Percentiles rank a stretch among this genome's conserved stretches.
Evolutionary conservation across 1,140 invertebrate genomes (phyloP).

Genomic region (Conus ventricosus): DNA sequence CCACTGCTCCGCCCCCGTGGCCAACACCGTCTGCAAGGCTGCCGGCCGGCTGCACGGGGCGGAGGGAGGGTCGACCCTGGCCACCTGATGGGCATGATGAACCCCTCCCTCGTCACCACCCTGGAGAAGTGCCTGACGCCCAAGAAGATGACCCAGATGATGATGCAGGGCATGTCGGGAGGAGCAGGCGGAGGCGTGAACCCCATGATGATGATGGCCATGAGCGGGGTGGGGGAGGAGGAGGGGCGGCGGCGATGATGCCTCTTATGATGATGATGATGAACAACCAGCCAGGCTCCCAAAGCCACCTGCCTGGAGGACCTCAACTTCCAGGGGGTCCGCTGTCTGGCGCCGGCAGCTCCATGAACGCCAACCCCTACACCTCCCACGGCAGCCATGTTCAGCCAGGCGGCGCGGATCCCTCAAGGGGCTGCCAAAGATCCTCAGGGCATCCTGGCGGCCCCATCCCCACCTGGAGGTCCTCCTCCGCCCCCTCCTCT

Average conservation of each 20-base stretch:
- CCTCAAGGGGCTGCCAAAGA: too few relatives aligned
- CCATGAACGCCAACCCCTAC: too few relatives aligned
- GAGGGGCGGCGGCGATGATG: neutral
- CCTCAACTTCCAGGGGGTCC: too few relatives aligned
- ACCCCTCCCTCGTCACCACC: neutral
- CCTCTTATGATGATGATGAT: neutral
- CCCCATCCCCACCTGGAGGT: too few relatives aligned
- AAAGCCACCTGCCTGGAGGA: too few relatives aligned
- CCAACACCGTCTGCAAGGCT: neutral
- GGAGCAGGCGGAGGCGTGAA: neutral
- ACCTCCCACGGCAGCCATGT: too few relatives aligned
- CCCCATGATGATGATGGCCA: neutral
- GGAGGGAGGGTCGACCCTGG: neutral
- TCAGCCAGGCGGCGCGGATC: too few relatives aligned
- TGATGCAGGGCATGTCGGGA: neutral
- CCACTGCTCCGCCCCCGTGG: neutral
- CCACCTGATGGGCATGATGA: neutral
- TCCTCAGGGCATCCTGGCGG: too few relatives aligned
- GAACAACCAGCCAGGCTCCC: neutral
- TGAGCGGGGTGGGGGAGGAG: neutral
- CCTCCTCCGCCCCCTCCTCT: too few relatives aligned
- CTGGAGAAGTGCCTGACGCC: slow-evolving; percentile 9
- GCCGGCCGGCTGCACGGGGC: neutral
- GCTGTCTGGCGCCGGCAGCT: too few relatives aligned
- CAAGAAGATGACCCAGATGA: neutral